Conservation (phyloP, 1,140 invertebrate genomes). For the Leptonema lineaticorne region DNA sequence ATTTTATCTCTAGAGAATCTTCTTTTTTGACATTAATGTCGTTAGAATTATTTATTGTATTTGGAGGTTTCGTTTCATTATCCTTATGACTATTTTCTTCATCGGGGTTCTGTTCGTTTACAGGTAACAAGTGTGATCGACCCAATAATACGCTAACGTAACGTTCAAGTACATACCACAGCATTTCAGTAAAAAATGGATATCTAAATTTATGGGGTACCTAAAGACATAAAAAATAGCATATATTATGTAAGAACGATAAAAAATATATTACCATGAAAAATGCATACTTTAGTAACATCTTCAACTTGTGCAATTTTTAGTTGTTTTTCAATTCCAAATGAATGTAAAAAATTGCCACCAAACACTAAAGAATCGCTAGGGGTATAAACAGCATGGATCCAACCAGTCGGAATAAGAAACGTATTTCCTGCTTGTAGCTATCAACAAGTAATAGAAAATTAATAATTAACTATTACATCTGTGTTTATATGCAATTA, state of each 20-base stretch:
- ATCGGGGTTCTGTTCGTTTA: conserved; percentile 13
- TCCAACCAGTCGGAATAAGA: conserved; percentile 97
- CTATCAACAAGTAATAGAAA: no score
- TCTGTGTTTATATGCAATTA: no score
- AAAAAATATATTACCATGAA: not conserved
- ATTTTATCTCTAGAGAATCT: conserved; percentile 2
- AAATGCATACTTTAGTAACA: conserved; percentile 71
- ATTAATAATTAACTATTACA: no score
- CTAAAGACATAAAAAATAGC: conserved; percentile 50
- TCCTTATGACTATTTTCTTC: conserved; percentile 10
- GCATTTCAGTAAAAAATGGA: conserved; percentile 96
- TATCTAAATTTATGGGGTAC: conserved; percentile 96
- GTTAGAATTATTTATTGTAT: not conserved
- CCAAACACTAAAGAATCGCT: conserved; percentile 96
- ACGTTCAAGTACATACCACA: conserved; percentile 95
- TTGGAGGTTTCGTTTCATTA: not conserved
- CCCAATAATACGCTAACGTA: conserved; percentile 89
- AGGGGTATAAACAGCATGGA: conserved; percentile 97
- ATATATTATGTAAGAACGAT: not conserved
- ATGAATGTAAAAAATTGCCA: conserved; percentile 96
- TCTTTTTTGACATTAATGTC: conserved; percentile 10
- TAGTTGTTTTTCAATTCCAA: conserved; percentile 83
- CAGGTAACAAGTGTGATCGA: conserved; percentile 67
- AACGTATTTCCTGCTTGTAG: conserved; percentile 85
- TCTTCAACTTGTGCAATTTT: conserved; percentile 93